Percentiles rank a stretch among this genome's conserved stretches.
phyloP scores from a whole-genome alignment of 2,113 vertebrate species.

The Gobius niger region DNA sequence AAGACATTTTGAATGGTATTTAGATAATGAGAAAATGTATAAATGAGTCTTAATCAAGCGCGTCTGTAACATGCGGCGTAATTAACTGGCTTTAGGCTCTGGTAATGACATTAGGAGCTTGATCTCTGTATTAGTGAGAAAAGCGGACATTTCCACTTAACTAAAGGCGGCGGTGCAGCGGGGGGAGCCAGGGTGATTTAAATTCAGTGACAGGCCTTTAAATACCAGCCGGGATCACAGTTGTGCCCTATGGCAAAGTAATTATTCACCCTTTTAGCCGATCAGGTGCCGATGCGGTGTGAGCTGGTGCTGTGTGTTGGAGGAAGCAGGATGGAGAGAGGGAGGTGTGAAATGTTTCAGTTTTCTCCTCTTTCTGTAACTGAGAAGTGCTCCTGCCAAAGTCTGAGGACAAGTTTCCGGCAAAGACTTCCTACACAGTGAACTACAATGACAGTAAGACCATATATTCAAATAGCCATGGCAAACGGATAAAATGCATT shows the following conservation, averaged over 20 bases:
- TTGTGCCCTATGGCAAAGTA: slow-evolving; percentile 76
- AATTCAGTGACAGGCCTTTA: slow-evolving; percentile 77
- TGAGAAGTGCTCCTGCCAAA: slow-evolving; percentile 62
- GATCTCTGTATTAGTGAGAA: slow-evolving; percentile 60
- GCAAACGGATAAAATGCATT: no score
- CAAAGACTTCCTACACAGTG: slow-evolving; percentile 11
- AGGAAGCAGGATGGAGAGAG: slow-evolving; percentile 22
- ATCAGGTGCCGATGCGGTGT: slow-evolving; percentile 41
- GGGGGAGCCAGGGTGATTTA: slow-evolving; percentile 64
- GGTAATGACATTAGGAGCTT: slow-evolving; percentile 43
- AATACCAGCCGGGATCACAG: slow-evolving; percentile 77
- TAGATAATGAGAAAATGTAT: neutral
- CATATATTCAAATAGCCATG: no score
- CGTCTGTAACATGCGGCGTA: slow-evolving; percentile 18
- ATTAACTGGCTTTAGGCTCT: slow-evolving; percentile 29
- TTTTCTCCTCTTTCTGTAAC: slow-evolving; percentile 58
- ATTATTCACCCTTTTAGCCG: slow-evolving; percentile 73
- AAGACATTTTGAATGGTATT: no score
- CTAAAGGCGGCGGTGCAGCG: slow-evolving; percentile 56
- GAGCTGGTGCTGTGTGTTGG: slow-evolving; percentile 10
- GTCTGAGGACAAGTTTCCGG: slow-evolving; percentile 36
- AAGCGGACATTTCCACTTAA: slow-evolving; percentile 70
- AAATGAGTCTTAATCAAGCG: neutral
- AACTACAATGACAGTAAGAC: neutral
- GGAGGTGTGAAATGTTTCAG: slow-evolving; percentile 65